These are phyloP conservation scores for Mayetiola destructor DNA, from an alignment of 2,888 invertebrate genomes.

Conservation along the genomic window DNA sequence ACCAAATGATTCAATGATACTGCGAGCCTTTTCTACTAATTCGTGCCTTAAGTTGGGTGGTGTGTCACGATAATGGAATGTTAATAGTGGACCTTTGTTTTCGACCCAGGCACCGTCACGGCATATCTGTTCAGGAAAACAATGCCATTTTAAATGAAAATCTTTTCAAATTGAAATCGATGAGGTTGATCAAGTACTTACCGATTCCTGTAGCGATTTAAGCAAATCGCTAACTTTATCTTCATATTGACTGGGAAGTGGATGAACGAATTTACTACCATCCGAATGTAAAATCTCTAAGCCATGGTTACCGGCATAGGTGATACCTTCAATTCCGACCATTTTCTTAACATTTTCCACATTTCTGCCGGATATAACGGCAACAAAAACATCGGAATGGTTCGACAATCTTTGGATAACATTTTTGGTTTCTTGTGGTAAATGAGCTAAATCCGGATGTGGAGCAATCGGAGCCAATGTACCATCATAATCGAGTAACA, in stretches of 20 bases:
- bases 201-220: slow-evolving; percentile 67
- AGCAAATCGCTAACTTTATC: slow-evolving; percentile 63
- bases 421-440: slow-evolving; percentile 72
- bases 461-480: slow-evolving; percentile 79
- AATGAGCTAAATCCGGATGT: slow-evolving; percentile 75
- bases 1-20: slow-evolving; percentile 58
- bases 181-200: slow-evolving; percentile 25
- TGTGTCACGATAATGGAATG: slow-evolving; percentile 78
- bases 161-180: not conserved
- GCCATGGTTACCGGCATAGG: slow-evolving; percentile 82
- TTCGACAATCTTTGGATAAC: slow-evolving; percentile 69
- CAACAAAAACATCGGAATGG: slow-evolving; percentile 73
- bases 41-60: slow-evolving; percentile 51
- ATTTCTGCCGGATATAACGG: slow-evolving; percentile 72
- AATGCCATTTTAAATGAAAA: not conserved
- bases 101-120: slow-evolving; percentile 84
- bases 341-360: slow-evolving; percentile 78
- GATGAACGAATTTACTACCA: slow-evolving; percentile 79
- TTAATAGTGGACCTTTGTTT: slow-evolving; percentile 73
- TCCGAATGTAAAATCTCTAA: slow-evolving; percentile 80
- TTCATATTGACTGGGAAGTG: slow-evolving; percentile 74
- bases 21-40: slow-evolving; percentile 55
- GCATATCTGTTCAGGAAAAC: slow-evolving; percentile 46
- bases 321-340: slow-evolving; percentile 83
- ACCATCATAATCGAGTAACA: slow-evolving; percentile 76